Conservation (phyloP, 37 sponge, comb jelly and placozoan species). For the Cliona cf. orientalis region DNA sequence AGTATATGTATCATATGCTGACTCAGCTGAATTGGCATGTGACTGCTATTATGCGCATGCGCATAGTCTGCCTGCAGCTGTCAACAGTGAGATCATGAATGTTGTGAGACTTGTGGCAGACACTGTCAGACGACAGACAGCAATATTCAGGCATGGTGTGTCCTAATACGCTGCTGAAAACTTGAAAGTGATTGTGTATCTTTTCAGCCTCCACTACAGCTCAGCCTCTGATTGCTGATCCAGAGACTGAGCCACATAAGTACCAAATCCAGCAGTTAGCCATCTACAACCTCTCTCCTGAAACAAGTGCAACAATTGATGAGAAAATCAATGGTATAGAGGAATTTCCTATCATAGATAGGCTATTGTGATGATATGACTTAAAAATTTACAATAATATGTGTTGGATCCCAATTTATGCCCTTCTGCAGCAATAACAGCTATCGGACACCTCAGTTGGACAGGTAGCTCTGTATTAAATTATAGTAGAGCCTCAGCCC, state of each 20-base stretch:
- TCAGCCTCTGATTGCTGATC: slow-evolving; percentile 21
- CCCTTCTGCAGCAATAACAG: slow-evolving; percentile 31
- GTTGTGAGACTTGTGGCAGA: background rate
- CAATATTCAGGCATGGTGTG: background rate
- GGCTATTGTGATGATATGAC: no score
- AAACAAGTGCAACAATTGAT: slow-evolving; percentile 2
- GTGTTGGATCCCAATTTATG: no score
- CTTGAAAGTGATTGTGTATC: background rate
- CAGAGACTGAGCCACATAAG: slow-evolving; percentile 35
- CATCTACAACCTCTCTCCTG: slow-evolving; percentile 21
- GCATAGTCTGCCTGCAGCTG: slow-evolving; percentile 3
- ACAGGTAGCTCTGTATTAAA: slow-evolving; percentile 5
- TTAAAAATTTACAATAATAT: no score
- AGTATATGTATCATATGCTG: no score
- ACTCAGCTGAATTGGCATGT: no score
- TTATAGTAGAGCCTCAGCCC: background rate
- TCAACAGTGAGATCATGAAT: background rate
- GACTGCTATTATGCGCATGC: no score
- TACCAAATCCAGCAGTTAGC: slow-evolving; percentile 25
- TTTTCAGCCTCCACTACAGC: background rate
- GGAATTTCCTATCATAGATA: background rate
- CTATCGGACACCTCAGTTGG: slow-evolving; percentile 64
- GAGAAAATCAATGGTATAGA: slow-evolving; percentile 38
- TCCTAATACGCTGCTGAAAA: background rate
- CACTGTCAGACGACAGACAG: background rate